Evolutionary conservation across 2,797 vertebrate genomes (phyloP).

Genomic region (Triplophysa yarkandensis): DNA sequence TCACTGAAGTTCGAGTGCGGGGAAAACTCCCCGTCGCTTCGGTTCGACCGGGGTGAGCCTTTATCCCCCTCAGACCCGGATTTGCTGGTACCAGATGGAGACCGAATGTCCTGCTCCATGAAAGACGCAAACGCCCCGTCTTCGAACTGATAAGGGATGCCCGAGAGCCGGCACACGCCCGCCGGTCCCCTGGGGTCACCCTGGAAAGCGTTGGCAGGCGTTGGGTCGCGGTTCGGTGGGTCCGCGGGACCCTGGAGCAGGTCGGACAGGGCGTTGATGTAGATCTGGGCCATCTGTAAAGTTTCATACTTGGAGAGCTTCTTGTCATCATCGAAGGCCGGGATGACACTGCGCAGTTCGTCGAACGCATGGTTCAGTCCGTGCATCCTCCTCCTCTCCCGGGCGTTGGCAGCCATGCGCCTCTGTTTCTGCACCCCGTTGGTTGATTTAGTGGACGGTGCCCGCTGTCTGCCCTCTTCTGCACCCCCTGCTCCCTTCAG

Average conservation of each 20-base stretch:
- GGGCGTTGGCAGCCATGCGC: constrained; percentile 90
- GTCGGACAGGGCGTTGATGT: constrained; percentile 94
- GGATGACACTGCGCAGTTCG: constrained; percentile 95
- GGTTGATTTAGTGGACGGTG: constrained; percentile 74
- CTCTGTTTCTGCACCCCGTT: constrained; percentile 87
- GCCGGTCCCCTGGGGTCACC: constrained; percentile 61
- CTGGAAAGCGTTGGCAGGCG: constrained; percentile 58
- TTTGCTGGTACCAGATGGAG: constrained; percentile 69
- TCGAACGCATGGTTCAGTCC: constrained; percentile 96
- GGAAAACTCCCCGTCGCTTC: constrained; percentile 96
- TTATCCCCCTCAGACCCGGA: constrained; percentile 76
- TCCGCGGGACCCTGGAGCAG: constrained; percentile 78
- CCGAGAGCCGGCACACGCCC: constrained; percentile 68
- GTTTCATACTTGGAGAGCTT: constrained; percentile 98
- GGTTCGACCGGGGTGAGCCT: constrained; percentile 83
- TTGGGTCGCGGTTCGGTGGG: constrained; percentile 69
- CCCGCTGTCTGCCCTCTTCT: constrained; percentile 75
- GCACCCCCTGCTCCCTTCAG: constrained; percentile 67
- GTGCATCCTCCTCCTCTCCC: constrained; percentile 93
- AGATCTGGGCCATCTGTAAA: constrained; percentile 97
- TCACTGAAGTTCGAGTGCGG: constrained; percentile 96
- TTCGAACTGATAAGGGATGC: constrained; percentile 79
- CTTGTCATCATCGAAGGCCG: constrained; percentile 95
- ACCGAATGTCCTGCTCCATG: constrained; percentile 79
- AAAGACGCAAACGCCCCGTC: constrained; percentile 75